Base-by-base conservation (phyloP, 2,113 vertebrate species). In the Phyllostomus discolor region DNA sequence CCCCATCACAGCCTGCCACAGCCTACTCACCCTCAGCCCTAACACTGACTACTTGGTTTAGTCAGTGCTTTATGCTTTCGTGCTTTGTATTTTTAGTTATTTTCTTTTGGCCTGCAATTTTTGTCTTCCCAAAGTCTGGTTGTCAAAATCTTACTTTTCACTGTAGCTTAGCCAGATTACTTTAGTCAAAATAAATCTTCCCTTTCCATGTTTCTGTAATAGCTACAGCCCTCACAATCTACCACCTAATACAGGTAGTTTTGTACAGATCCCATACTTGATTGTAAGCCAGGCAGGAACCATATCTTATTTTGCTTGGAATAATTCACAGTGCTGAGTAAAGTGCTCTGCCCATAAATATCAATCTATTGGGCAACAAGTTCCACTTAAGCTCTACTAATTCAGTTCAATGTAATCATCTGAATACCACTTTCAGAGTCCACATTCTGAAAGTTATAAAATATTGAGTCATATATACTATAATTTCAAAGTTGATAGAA, bases 71-170 rank as follows among this genome's bases (percentile, higher is more conserved):
- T 79, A 17, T 38, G 12, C 2, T 57, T 88, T 33, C 20, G 14
- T 35, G 28, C 52, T 76, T 78, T 86, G 17, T 19, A 41, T n/a
- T 88, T 62, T 90, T 35, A 92, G 31, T 64, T 85, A 35, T 70
- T 96, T 92, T 78, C 2, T 41, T 62, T 90, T 57, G 72, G 15
- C 62, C 64, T 90, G n/a, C 28, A 90, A 95, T 62, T 57, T 95
- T 83, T 62, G 31, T 79, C 88, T 83, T 94, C 5, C 1, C 17
- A 67, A 62, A 52, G 16, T 62, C 41, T 57, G 57, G 17, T 22
- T 73, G 5, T 82, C 66, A 87, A 95, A 82, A 59, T 85, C 31
- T 70, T 81, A 57, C 50, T 94, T 93, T 93, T 82, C 59, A 66
- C 14, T 96, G 2, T 66, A 85, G 8, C 50, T 31, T 78, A 95